These are phyloP conservation scores for Dendrocincla tyrannina DNA, from an alignment of 2,797 vertebrate species.

Conservation along the genomic window DNA sequence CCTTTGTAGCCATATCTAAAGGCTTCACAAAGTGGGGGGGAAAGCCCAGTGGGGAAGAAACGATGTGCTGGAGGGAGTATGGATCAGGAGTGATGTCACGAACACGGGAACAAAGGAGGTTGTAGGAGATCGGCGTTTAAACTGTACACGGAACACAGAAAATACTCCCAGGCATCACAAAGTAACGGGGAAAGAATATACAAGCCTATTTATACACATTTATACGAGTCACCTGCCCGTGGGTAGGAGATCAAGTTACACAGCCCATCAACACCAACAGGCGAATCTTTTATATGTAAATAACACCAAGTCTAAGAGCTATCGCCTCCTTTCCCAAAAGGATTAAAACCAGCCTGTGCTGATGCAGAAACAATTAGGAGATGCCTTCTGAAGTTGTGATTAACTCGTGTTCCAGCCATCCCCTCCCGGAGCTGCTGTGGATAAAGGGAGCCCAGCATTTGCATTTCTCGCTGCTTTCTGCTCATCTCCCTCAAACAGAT, in stretches of 20 bases:
- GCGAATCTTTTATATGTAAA: slow-evolving; percentile 42
- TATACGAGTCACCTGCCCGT: not conserved
- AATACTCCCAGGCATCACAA: slow-evolving; percentile 33
- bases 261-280: not conserved
- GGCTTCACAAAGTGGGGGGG: not conserved
- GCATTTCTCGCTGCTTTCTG: not conserved
- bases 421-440: not conserved
- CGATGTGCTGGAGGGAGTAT: not conserved
- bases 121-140: not conserved
- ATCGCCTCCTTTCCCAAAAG: not conserved
- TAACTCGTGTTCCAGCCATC: not conserved
- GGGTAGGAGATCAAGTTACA: not conserved
- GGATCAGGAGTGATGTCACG: not conserved
- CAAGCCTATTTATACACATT: not conserved
- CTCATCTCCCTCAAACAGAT: slow-evolving; percentile 10
- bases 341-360: not conserved
- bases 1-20: not conserved
- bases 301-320: not conserved
- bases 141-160: not conserved
- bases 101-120: slow-evolving; percentile 11
- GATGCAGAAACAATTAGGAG: not conserved
- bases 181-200: not conserved
- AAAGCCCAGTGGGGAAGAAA: not conserved
- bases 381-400: not conserved
- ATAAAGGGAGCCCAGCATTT: not conserved